These are phyloP conservation scores for Chydorus sphaericus DNA, from an alignment of 2,888 invertebrate species.

Conservation along the genomic window DNA sequence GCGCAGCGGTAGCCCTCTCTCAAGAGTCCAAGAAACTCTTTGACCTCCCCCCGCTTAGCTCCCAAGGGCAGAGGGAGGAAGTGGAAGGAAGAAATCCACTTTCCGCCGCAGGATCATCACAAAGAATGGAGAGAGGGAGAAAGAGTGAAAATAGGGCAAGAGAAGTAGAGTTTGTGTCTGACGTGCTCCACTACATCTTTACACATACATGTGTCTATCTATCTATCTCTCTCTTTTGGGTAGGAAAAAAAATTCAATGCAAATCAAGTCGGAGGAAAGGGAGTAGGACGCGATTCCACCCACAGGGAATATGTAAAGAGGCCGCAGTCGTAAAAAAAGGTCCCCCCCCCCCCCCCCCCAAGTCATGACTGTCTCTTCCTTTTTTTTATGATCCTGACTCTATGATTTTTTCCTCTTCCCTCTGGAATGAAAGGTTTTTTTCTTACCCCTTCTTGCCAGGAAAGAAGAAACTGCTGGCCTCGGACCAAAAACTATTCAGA, in stretches of 20 bases:
- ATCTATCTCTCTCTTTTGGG: no score
- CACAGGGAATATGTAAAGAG: neutral
- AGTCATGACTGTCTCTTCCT: neutral
- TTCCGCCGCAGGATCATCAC: neutral
- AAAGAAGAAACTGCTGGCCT: neutral
- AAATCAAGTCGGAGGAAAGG: neutral
- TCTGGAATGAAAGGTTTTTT: no score
- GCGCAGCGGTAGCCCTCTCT: neutral
- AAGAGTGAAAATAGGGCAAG: no score
- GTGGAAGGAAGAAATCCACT: neutral
- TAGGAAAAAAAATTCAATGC: conserved; percentile 5
- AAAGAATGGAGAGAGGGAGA: neutral
- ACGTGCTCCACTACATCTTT: no score
- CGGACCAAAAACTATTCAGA: neutral
- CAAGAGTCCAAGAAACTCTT: no score
- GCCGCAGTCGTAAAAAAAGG: conserved; percentile 1
- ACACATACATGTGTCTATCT: neutral
- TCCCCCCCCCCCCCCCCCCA: neutral
- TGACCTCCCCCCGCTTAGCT: no score
- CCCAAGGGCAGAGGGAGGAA: neutral
- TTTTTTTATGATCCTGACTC: neutral
- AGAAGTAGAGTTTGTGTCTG: no score
- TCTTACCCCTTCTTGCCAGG: neutral
- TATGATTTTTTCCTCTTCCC: neutral
- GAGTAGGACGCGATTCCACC: neutral